Conservation (phyloP, 92 coral and sea anemone species). For the Virgularia gustaviana region DNA sequence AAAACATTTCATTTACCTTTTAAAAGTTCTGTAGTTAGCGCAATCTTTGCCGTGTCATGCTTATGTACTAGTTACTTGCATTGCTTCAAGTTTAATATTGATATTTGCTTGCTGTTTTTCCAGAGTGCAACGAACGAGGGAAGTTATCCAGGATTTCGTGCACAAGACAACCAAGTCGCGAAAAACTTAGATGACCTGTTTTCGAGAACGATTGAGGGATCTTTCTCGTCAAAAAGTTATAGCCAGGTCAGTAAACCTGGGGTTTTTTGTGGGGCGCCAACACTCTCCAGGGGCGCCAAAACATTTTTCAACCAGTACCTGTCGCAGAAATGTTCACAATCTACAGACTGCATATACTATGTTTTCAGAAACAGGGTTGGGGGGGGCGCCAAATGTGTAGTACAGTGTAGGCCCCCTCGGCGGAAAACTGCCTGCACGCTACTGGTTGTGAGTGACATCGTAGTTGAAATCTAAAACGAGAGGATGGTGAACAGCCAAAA, state of each 20-base stretch:
- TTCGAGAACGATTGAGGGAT: background rate
- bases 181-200: background rate
- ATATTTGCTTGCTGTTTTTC: background rate
- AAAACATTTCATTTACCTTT: too few relatives aligned
- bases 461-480: too few relatives aligned
- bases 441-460: too few relatives aligned
- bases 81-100: background rate
- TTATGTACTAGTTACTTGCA: background rate
- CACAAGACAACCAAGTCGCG: background rate
- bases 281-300: background rate
- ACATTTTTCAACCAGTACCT: too few relatives aligned
- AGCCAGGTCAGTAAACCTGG: constrained; percentile 1
- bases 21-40: too few relatives aligned
- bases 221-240: constrained; percentile 7
- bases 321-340: too few relatives aligned
- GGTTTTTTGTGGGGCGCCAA: background rate
- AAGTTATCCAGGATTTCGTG: background rate
- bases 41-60: too few relatives aligned
- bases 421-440: too few relatives aligned
- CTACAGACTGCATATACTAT: background rate
- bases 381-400: too few relatives aligned
- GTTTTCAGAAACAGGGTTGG: too few relatives aligned
- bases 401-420: too few relatives aligned
- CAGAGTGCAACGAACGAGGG: constrained; percentile 27
- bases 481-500: too few relatives aligned